phyloP scores from a whole-genome alignment of 2,888 invertebrate genomes.

The Drosophila meridiana region DNA sequence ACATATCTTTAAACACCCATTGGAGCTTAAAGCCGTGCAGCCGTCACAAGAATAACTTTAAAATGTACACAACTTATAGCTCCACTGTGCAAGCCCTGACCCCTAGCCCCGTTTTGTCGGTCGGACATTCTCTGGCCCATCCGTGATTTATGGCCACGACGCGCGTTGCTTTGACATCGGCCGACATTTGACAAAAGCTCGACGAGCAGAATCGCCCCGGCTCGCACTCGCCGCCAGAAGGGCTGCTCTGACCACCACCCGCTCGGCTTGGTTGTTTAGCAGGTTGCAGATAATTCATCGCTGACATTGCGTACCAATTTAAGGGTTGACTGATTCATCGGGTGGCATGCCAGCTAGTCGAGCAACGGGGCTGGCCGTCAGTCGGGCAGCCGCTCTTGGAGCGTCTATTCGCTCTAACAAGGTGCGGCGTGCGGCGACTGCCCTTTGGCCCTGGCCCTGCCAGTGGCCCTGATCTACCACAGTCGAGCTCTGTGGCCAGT shows the following conservation, averaged over 20 bases:
- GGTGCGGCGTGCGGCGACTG: slow-evolving; percentile 66
- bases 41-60: slow-evolving; percentile 32
- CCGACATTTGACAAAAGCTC: slow-evolving; percentile 81
- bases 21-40: slow-evolving; percentile 51
- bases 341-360: slow-evolving; percentile 23
- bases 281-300: slow-evolving; percentile 82
- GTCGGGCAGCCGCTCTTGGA: slow-evolving; percentile 26
- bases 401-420: slow-evolving; percentile 53
- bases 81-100: slow-evolving; percentile 24
- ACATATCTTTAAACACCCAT: slow-evolving; percentile 15
- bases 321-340: slow-evolving; percentile 78
- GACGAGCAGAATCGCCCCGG: slow-evolving; percentile 26
- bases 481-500: slow-evolving; percentile 68
- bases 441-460: slow-evolving; percentile 50
- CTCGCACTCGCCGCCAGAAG: not conserved
- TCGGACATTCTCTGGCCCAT: slow-evolving; percentile 43
- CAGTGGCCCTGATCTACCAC: slow-evolving; percentile 48
- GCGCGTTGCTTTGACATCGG: slow-evolving; percentile 77
- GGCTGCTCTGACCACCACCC: slow-evolving; percentile 26
- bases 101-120: slow-evolving; percentile 24
- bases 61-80: slow-evolving; percentile 45
- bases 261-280: slow-evolving; percentile 72
- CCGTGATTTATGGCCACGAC: slow-evolving; percentile 75
- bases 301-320: slow-evolving; percentile 82
- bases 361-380: slow-evolving; percentile 9